These are phyloP conservation scores for Rallus limicola DNA, from an alignment of 2,113 vertebrate genomes.

Conservation along the genomic window DNA sequence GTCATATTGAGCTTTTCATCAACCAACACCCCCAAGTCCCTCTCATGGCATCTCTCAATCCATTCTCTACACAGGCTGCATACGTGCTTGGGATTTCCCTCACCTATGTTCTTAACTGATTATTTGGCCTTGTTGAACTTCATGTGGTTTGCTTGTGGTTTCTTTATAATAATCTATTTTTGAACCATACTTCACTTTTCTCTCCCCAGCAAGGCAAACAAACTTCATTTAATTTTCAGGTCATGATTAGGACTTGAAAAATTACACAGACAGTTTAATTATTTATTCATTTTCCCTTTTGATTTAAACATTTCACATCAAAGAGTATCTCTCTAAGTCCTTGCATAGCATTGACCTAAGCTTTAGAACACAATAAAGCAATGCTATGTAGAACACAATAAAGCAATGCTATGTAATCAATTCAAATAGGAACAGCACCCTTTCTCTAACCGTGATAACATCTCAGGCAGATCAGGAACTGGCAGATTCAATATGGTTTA, in stretches of 20 bases:
- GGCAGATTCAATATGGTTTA: background rate
- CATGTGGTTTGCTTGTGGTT: too few species aligned
- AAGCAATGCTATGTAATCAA: background rate
- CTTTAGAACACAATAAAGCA: background rate
- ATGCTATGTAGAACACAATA: background rate
- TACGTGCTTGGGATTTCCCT: too few species aligned
- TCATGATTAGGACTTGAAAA: slow-evolving; percentile 8
- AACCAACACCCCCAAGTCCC: too few species aligned
- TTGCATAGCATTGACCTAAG: background rate
- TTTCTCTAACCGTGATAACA: background rate
- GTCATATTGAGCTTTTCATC: too few species aligned
- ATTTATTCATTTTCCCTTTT: slow-evolving; percentile 5
- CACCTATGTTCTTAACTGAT: too few species aligned
- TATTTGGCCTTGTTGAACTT: too few species aligned
- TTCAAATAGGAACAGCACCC: background rate
- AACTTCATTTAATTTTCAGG: slow-evolving; percentile 16
- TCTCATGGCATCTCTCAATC: too few species aligned
- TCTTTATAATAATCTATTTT: background rate
- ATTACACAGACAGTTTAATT: background rate
- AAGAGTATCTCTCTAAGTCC: background rate
- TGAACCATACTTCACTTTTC: background rate
- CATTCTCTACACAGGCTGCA: too few species aligned
- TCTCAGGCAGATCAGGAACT: background rate
- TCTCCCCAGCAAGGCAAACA: background rate
- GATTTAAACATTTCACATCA: background rate